phyloP scores from a whole-genome alignment of 2,888 invertebrate genomes.

The Rhimphoctona megacephalus region DNA sequence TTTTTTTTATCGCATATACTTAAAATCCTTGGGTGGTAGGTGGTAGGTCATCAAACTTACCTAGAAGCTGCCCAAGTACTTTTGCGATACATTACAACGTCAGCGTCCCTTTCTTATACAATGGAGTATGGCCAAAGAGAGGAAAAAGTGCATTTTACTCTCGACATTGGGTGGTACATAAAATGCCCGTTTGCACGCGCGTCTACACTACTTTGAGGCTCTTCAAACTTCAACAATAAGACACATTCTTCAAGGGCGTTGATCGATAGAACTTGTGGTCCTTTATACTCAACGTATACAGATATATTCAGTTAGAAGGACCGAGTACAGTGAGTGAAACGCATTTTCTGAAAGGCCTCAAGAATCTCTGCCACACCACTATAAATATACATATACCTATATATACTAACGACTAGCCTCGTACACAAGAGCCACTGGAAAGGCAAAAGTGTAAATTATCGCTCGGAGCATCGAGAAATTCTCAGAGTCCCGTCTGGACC shows the following conservation, averaged over 20 bases:
- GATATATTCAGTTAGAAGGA: background rate
- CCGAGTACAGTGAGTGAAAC: constrained; percentile 48
- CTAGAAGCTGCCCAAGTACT: constrained; percentile 39
- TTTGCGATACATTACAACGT: constrained; percentile 55
- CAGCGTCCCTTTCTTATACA: constrained; percentile 44
- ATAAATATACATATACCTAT: constrained; percentile 29
- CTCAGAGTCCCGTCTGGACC: constrained; percentile 71
- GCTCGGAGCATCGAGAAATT: constrained; percentile 76
- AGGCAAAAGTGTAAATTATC: constrained; percentile 73
- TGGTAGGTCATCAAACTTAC: constrained; percentile 7
- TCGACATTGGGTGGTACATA: constrained; percentile 52
- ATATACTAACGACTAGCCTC: constrained; percentile 45
- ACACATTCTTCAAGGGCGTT: constrained; percentile 66
- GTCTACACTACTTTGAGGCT: constrained; percentile 52
- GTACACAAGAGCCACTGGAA: constrained; percentile 58
- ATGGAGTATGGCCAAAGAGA: constrained; percentile 44
- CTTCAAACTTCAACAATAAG: constrained; percentile 64
- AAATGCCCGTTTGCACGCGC: constrained; percentile 55
- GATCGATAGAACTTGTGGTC: constrained; percentile 64
- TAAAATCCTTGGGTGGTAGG: background rate
- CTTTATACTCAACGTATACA: constrained; percentile 6
- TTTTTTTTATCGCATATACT: background rate
- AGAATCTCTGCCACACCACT: constrained; percentile 25
- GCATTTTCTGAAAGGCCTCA: constrained; percentile 55
- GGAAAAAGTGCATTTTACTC: constrained; percentile 65